phyloP scores from a whole-genome alignment of 2,888 invertebrate species.

The Laothoe populi region DNA sequence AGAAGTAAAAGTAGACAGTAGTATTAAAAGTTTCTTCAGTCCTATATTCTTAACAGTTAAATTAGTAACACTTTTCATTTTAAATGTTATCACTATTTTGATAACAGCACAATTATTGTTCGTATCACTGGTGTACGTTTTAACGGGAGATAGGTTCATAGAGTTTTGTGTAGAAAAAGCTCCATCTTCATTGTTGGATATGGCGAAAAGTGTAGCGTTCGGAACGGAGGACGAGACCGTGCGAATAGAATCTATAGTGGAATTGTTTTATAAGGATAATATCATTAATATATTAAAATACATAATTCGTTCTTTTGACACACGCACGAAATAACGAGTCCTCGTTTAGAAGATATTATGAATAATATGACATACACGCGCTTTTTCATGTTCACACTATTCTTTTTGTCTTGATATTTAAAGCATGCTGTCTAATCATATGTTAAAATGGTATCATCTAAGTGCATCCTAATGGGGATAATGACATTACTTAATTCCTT shows the following conservation, averaged over 20 bases:
- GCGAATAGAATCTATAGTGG: slow-evolving; percentile 55
- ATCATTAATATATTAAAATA: slow-evolving; percentile 58
- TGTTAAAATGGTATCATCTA: too few relatives aligned
- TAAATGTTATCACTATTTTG: slow-evolving; percentile 53
- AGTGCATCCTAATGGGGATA: too few relatives aligned
- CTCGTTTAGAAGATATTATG: not conserved
- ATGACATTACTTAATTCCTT: too few relatives aligned
- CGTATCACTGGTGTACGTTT: slow-evolving; percentile 47
- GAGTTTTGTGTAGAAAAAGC: slow-evolving; percentile 54
- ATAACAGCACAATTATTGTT: slow-evolving; percentile 57
- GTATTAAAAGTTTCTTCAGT: slow-evolving; percentile 34
- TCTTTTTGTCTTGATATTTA: not conserved
- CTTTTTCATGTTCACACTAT: not conserved
- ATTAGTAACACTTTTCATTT: slow-evolving; percentile 50
- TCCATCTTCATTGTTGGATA: slow-evolving; percentile 56
- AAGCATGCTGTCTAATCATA: not conserved
- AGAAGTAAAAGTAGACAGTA: slow-evolving; percentile 30
- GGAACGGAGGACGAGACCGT: slow-evolving; percentile 57
- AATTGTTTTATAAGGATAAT: slow-evolving; percentile 56
- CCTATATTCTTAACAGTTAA: slow-evolving; percentile 49
- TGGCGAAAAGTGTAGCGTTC: slow-evolving; percentile 50
- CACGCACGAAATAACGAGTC: not conserved
- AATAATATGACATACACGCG: not conserved
- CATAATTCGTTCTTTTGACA: slow-evolving; percentile 38
- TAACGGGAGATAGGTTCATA: slow-evolving; percentile 58